Base-by-base conservation (phyloP, 2,888 invertebrate species). In the Sialis fuliginosa region DNA sequence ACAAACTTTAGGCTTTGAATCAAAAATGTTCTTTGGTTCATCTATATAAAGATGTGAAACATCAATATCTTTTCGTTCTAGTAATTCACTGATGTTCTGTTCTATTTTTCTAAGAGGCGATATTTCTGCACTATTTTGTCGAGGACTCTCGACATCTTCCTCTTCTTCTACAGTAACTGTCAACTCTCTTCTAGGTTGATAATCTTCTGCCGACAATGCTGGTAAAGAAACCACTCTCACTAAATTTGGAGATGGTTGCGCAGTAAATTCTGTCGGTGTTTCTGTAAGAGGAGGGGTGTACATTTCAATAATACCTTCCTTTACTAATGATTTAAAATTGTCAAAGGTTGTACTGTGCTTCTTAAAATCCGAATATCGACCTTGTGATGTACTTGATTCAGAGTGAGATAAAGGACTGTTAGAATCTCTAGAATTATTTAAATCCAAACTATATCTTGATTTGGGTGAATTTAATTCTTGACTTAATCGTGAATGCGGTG, bases 311-410 rank as follows among this genome's bases (percentile, higher is more conserved):
- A 77, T 74, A 22, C 79, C 80, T 60, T 83, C 82, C 56, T 77
- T 77, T 51, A 83, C 73, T 53, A 84, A 64, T 39, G 80, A 80
- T 59, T 79, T 78, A 55, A 83, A 79, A 59, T 82, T 81, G 67
- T 83, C 82, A 61, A 83, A 84, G 6, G 82, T 82, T 40, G 79
- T 79, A 53, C 80, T 81, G 63, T 79, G 80, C 57, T 81, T 77
- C 57, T 79, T 80, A 54, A 75, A 72, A 57, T 80, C 80, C 7
- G 71, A 63, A 57, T 70, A 67, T 57, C 68, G 72, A 22, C 22
- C 22, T 54, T 72, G 73, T 6, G 75, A 75, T 1, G 65, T 63
- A 50, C 62, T 63, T 9, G 61, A 62, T 54, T 62, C 54, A 39
- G 62, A 62, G 52, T 62, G 62, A n/a, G 60, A 60, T 31, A 58